Conservation (phyloP, 2,113 vertebrate genomes). For the Hippocampus mohnikei region DNA sequence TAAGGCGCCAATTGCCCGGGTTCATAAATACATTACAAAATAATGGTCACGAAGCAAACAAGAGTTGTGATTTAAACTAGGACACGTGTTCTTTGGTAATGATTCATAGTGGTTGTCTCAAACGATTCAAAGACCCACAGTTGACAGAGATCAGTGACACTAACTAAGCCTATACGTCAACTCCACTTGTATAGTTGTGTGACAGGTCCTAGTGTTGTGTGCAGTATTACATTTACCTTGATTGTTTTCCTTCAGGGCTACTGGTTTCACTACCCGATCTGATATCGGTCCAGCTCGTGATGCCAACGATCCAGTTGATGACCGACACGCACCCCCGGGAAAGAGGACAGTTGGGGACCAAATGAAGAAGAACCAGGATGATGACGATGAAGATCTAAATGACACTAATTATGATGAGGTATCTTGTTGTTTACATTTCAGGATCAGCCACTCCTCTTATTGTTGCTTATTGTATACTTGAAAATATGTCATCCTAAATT, state of each 20-base stretch:
- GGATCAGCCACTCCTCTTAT: background rate
- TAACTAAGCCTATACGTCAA: too few relatives aligned
- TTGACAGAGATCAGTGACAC: too few relatives aligned
- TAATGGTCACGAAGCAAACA: too few relatives aligned
- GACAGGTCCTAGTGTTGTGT: background rate
- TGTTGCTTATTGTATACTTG: background rate
- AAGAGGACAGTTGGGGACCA: conserved; percentile 97
- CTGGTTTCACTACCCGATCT: conserved; percentile 95
- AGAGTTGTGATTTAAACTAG: too few relatives aligned
- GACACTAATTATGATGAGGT: conserved; percentile 99
- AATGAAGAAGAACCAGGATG: conserved; percentile 98
- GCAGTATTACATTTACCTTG: background rate
- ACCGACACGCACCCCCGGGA: conserved; percentile 91
- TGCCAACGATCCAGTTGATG: conserved; percentile 96
- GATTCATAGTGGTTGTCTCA: too few relatives aligned
- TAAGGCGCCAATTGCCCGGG: too few relatives aligned
- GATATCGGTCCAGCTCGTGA: conserved; percentile 97
- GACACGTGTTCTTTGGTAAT: too few relatives aligned
- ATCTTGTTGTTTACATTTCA: background rate
- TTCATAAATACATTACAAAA: too few relatives aligned
- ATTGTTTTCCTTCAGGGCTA: conserved; percentile 75
- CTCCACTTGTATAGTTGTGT: too few relatives aligned
- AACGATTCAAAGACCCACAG: too few relatives aligned
- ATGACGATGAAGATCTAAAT: conserved; percentile 93
- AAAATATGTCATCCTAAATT: background rate